Base-by-base conservation (phyloP, 1,140 invertebrate species). In the Lanistes nyassanus region DNA sequence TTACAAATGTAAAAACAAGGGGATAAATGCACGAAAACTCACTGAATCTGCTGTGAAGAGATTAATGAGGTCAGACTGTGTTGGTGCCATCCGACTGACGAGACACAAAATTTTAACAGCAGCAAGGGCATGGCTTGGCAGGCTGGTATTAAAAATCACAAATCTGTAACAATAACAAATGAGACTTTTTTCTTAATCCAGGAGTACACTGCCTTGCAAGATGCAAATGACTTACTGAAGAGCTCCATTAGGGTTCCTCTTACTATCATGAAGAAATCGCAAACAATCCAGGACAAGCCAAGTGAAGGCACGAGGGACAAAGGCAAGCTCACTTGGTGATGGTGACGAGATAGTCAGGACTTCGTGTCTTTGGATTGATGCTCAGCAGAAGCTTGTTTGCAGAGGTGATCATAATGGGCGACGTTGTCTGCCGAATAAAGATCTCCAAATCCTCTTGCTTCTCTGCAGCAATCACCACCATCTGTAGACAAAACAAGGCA, bases 321-420 rank as follows among this genome's bases (percentile, higher is more conserved):
- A 42, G 9, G 64, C 58, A 21, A 56, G 79, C 87, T 79, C 92
- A 95, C 89, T 94, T 95, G 0, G 93, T 91, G 55, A 96, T 92
- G 79, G 94, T 95, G 19, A 95, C 90, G 79, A 96, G 92, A 83
- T 96, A 93, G 86, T 96, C 95, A 0, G 94, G 93, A 82, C 92
- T 92, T 4, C 92, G 92, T 6, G 91, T 93, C 19, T 93, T 90
- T 19, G 93, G 92, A 90, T 96, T 96, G 21, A 95, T 91, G 74
- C 94, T 94, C n/a, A 97, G 87, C 0, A 98, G 89, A 13, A 98
- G 91, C 79, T 94, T 94, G 67, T 94, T 95, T 5, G 97, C 87
- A 6, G 93, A 93, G 0, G 93, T 92, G 0, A 96, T 88, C 34
- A 96, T 89, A 23, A 94, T 36, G 11, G 86, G 80, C 7, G 85